Conservation (phyloP, 2,797 vertebrate species). For the Lophius americanus region DNA sequence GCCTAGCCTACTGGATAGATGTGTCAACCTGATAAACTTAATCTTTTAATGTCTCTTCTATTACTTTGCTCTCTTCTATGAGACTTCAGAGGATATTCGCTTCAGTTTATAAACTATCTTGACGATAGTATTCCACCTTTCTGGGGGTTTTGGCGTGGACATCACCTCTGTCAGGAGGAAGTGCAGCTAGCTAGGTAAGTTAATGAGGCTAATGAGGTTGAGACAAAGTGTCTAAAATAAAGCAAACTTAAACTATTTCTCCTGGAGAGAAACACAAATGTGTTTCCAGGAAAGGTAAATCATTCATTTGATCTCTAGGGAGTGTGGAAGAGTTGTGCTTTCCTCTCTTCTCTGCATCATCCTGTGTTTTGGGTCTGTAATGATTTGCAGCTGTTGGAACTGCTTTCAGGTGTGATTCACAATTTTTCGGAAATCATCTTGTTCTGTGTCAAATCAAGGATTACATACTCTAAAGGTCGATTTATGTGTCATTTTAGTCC, state of each 20-base stretch:
- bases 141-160: conserved; percentile 26
- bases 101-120: conserved; percentile 6
- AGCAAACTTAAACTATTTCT: not conserved
- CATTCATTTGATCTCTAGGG: too few relatives aligned
- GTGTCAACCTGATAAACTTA: conserved; percentile 21
- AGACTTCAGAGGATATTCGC: not conserved
- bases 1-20: conserved; percentile 65
- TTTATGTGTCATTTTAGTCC: too few relatives aligned
- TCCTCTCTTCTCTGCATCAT: not conserved
- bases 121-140: conserved; percentile 2
- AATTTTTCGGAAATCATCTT: too few relatives aligned
- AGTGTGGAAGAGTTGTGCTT: too few relatives aligned
- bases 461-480: too few relatives aligned
- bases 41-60: not conserved
- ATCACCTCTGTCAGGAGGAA: conserved; percentile 35
- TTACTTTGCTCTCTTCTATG: conserved; percentile 6
- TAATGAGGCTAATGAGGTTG: not conserved
- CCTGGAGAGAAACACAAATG: not conserved
- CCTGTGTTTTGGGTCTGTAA: conserved; percentile 13
- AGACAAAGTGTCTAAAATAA: not conserved
- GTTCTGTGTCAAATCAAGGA: too few relatives aligned
- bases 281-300: not conserved
- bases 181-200: conserved; percentile 36
- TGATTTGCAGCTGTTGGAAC: conserved; percentile 1
- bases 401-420: too few relatives aligned